These are phyloP conservation scores for Ernsta delagoae DNA, from an alignment of 2,888 invertebrate genomes.

Conservation along the genomic window DNA sequence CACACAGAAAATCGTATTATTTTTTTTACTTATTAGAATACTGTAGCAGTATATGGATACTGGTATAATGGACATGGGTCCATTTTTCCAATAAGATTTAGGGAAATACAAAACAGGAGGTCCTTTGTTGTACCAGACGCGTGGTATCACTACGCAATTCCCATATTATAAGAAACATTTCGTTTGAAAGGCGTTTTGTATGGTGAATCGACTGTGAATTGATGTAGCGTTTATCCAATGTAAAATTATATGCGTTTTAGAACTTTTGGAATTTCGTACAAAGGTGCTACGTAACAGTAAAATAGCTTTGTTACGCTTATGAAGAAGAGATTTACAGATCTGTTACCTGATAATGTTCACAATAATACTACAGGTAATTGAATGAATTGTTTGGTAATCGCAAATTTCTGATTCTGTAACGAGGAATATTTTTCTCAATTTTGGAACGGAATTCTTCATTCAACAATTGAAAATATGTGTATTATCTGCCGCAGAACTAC, in stretches of 20 bases:
- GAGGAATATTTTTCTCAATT: neutral
- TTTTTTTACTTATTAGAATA: neutral
- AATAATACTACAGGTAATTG: neutral
- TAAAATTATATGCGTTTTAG: slow-evolving; percentile 34
- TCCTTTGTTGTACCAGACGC: no score
- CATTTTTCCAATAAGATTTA: neutral
- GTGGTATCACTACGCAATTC: no score
- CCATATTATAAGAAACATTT: no score
- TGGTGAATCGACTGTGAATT: slow-evolving; percentile 34
- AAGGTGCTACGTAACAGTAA: slow-evolving; percentile 28
- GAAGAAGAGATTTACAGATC: no score
- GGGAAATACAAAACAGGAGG: neutral
- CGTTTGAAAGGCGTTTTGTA: slow-evolving; percentile 33
- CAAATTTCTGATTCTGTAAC: no score
- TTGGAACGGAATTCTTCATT: neutral
- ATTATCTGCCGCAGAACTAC: no score
- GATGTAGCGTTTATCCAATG: slow-evolving; percentile 31
- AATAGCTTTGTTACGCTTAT: neutral
- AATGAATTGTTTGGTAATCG: neutral
- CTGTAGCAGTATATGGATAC: neutral
- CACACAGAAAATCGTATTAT: neutral
- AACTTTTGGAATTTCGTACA: slow-evolving; percentile 36
- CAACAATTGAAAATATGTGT: no score
- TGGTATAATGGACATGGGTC: no score
- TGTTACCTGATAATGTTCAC: no score